phyloP scores from a whole-genome alignment of 2,797 vertebrate genomes.

The Epinephelus malabaricus region DNA sequence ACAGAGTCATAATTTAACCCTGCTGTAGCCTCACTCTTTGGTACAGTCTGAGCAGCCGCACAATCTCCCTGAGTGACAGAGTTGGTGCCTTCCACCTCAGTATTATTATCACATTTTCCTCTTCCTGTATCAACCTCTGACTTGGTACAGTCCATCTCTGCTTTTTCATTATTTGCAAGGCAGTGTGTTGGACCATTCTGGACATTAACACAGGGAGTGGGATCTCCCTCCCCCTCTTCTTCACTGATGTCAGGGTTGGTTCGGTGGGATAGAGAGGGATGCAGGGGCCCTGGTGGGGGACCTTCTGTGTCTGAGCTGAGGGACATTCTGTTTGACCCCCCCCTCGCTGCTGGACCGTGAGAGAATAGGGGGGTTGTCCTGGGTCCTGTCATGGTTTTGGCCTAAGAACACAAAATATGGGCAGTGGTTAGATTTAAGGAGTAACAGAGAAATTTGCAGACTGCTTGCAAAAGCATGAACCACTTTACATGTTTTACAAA shows the following conservation, averaged over 20 bases:
- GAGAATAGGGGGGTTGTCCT: slow-evolving; percentile 84
- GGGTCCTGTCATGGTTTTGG: slow-evolving; percentile 78
- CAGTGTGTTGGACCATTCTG: slow-evolving; percentile 47
- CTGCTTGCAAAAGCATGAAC: background rate
- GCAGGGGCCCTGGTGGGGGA: slow-evolving; percentile 81
- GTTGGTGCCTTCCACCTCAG: slow-evolving; percentile 9
- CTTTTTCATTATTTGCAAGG: slow-evolving; percentile 22
- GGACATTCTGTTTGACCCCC: slow-evolving; percentile 94
- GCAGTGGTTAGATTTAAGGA: background rate
- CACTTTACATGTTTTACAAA: background rate
- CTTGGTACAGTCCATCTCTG: slow-evolving; percentile 32
- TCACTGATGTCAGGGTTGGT: slow-evolving; percentile 95
- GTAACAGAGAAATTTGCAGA: background rate
- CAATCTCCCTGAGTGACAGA: slow-evolving; percentile 32
- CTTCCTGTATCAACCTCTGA: slow-evolving; percentile 25
- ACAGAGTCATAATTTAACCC: slow-evolving; percentile 92
- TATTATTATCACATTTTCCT: slow-evolving; percentile 11
- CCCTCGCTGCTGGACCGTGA: slow-evolving; percentile 90
- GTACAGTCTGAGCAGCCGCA: slow-evolving; percentile 77
- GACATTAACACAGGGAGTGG: slow-evolving; percentile 62
- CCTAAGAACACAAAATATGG: slow-evolving; percentile 52
- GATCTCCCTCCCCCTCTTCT: slow-evolving; percentile 87
- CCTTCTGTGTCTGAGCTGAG: slow-evolving; percentile 96
- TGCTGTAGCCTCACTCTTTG: slow-evolving; percentile 88
- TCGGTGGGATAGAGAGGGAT: slow-evolving; percentile 83